A percentile compares a stretch with the other conserved stretches of the same genome.
Evolutionary conservation across 2,113 vertebrate species (phyloP).

Genomic region (Gorsachius goisagi): DNA sequence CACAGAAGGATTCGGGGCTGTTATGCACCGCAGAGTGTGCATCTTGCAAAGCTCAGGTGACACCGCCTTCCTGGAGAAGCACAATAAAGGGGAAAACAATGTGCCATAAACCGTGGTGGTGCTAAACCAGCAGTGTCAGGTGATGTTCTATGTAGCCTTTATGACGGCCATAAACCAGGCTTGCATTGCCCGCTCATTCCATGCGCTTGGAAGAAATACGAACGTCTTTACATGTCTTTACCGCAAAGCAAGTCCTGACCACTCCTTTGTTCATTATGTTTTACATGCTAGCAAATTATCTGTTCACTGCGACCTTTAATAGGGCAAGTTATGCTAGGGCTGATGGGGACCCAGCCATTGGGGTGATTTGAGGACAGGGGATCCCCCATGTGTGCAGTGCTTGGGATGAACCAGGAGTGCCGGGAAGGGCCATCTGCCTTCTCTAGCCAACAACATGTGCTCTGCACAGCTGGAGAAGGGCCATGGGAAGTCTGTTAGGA

Average conservation of each 20-base stretch:
- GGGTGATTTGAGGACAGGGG: not conserved
- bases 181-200: rapidly evolving
- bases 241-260: not conserved
- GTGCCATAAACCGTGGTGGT: not conserved
- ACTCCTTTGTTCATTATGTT: rapidly evolving
- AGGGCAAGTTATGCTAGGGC: not conserved
- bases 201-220: rapidly evolving
- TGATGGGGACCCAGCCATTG: not conserved
- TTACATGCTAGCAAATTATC: rapidly evolving
- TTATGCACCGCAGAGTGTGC: rapidly evolving
- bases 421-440: not conserved
- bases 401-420: not conserved
- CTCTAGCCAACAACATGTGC: rapidly evolving
- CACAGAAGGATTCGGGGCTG: not conserved
- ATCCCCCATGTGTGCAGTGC: not conserved
- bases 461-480: not conserved
- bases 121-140: not conserved
- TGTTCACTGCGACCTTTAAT: not conserved
- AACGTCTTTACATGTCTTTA: too few species aligned
- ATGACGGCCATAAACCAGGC: not conserved
- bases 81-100: not conserved
- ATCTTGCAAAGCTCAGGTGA: not conserved
- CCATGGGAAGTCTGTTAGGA: not conserved
- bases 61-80: not conserved
- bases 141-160: not conserved